Percentiles rank a stretch among this genome's conserved stretches.
Evolutionary conservation across 1,140 invertebrate genomes (phyloP).

Genomic region (Homarus americanus): DNA sequence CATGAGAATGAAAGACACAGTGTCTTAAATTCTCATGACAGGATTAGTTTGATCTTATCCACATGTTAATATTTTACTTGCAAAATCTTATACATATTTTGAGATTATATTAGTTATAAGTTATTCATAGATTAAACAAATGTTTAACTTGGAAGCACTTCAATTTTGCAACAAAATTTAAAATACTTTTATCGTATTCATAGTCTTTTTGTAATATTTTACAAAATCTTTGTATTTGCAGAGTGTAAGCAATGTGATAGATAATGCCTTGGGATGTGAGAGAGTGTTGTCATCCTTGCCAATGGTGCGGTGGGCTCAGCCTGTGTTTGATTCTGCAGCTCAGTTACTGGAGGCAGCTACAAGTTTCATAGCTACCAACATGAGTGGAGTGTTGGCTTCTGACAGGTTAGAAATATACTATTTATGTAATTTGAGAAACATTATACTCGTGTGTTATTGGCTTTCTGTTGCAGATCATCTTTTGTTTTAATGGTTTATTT

Average conservation of each 20-base stretch:
- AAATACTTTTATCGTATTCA: too few species aligned
- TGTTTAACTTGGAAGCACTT: too few species aligned
- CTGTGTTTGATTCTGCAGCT: conserved; percentile 83
- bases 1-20: too few species aligned
- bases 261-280: conserved; percentile 85
- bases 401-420: conserved; percentile 77
- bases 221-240: conserved; percentile 76
- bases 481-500: background rate
- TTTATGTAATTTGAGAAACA: background rate
- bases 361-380: conserved; percentile 84
- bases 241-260: conserved; percentile 83
- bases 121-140: too few species aligned
- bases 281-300: conserved; percentile 84
- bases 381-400: conserved; percentile 82
- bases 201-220: too few species aligned
- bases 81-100: too few species aligned
- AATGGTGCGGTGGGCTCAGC: conserved; percentile 85
- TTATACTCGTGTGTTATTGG: background rate
- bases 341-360: conserved; percentile 84
- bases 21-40: too few species aligned
- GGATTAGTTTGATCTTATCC: too few species aligned
- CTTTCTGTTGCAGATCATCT: background rate
- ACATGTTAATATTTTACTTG: too few species aligned
- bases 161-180: too few species aligned
- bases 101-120: too few species aligned